These are phyloP conservation scores for Xiphophorus birchmanni DNA, from an alignment of 2,797 vertebrate genomes.

Conservation along the genomic window DNA sequence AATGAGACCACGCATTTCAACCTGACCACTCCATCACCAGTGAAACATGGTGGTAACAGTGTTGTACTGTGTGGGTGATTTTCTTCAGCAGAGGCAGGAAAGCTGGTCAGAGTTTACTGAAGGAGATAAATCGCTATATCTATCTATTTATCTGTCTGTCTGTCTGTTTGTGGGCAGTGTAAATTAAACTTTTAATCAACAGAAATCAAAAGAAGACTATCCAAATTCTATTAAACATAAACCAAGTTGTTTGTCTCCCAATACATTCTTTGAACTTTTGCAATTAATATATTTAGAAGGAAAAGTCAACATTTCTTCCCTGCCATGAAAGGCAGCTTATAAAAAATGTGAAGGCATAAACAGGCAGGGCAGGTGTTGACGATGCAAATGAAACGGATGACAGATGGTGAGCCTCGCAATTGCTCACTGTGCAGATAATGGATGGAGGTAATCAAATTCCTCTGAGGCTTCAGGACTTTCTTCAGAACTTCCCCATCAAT, in stretches of 20 bases:
- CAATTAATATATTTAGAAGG: constrained; percentile 79
- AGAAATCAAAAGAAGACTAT: constrained; percentile 52
- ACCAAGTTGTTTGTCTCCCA: constrained; percentile 61
- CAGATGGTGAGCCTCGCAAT: constrained; percentile 98
- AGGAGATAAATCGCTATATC: constrained; percentile 23
- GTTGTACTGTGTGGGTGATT: not conserved
- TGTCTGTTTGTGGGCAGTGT: constrained; percentile 30
- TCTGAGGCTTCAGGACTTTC: constrained; percentile 97
- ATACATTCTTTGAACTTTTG: constrained; percentile 77
- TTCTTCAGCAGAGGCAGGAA: not conserved
- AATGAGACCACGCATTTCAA: not conserved
- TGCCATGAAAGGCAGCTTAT: constrained; percentile 82
- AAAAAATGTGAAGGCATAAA: constrained; percentile 90
- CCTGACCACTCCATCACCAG: not conserved
- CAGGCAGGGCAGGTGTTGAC: constrained; percentile 99
- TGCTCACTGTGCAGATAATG: constrained; percentile 98
- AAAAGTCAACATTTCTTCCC: constrained; percentile 75
- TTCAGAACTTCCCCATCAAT: constrained; percentile 93
- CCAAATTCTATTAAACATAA: constrained; percentile 63
- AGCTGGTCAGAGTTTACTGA: not conserved
- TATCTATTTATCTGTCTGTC: constrained; percentile 25
- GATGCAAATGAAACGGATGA: constrained; percentile 99
- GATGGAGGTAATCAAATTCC: constrained; percentile 99
- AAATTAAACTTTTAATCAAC: constrained; percentile 21
- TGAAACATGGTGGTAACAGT: not conserved